Evolutionary conservation across 2,888 invertebrate genomes (phyloP).

Genomic region (Zele albiditarsus): DNA sequence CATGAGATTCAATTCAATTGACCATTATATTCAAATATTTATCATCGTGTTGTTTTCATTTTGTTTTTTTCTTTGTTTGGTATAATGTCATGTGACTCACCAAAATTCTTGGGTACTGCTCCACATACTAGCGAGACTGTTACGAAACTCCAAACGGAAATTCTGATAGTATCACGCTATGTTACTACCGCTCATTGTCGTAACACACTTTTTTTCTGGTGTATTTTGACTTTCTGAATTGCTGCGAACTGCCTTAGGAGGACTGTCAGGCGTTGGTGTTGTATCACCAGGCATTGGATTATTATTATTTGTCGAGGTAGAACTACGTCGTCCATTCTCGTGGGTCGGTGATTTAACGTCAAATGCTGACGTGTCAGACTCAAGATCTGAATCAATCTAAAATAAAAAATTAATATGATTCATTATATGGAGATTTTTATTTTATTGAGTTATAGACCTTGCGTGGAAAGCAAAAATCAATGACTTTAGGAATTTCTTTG

Average conservation of each 20-base stretch:
- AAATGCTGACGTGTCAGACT: constrained; percentile 78
- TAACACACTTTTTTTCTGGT: constrained; percentile 75
- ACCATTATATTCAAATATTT: not conserved
- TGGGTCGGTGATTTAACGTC: constrained; percentile 75
- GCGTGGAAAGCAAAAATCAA: too few relatives aligned
- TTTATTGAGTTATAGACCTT: too few relatives aligned
- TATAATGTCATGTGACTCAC: constrained; percentile 51
- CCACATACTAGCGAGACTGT: constrained; percentile 66
- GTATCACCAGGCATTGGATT: constrained; percentile 71
- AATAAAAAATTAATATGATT: constrained; percentile 16
- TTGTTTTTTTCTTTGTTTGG: constrained; percentile 3
- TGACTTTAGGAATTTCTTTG: too few relatives aligned
- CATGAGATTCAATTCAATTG: constrained; percentile 8
- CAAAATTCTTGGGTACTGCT: constrained; percentile 67
- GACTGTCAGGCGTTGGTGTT: constrained; percentile 69
- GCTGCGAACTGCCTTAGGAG: constrained; percentile 73
- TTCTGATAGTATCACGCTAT: constrained; percentile 75
- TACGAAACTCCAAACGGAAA: constrained; percentile 68
- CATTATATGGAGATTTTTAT: not conserved
- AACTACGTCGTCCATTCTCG: constrained; percentile 73
- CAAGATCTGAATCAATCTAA: constrained; percentile 78
- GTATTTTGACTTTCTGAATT: constrained; percentile 76
- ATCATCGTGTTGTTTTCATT: not conserved
- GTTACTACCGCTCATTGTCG: constrained; percentile 76
- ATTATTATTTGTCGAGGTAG: constrained; percentile 75